phyloP scores from a whole-genome alignment of 2,113 vertebrate species.

The Penelope pileata region DNA sequence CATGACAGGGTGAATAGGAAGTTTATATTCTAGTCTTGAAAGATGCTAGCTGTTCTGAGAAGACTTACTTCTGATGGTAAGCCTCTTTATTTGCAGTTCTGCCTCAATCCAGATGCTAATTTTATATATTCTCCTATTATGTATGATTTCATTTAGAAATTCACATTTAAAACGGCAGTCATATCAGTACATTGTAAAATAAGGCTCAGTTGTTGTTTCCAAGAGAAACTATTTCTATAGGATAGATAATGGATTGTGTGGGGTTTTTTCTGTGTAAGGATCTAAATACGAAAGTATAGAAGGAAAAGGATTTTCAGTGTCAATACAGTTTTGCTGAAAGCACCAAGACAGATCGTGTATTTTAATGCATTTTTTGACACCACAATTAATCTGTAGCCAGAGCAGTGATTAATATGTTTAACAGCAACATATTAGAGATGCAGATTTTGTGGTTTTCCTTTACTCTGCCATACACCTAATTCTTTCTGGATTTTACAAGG shows the following conservation, averaged over 20 bases:
- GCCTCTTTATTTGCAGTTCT: background rate
- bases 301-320: background rate
- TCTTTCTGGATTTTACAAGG: background rate
- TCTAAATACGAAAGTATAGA: background rate
- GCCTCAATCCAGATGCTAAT: background rate
- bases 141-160: background rate
- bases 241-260: rapidly evolving
- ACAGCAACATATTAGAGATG: background rate
- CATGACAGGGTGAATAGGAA: background rate
- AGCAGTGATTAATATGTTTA: background rate
- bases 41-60: background rate
- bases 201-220: background rate
- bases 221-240: background rate
- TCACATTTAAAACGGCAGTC: background rate
- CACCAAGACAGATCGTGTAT: background rate
- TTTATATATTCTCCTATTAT: background rate
- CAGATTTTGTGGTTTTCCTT: background rate
- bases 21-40: background rate
- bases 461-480: background rate
- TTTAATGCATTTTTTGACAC: background rate
- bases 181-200: background rate
- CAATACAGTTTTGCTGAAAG: background rate
- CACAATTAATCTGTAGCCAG: background rate
- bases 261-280: background rate
- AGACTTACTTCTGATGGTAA: background rate